Evolutionary conservation across 2,888 invertebrate genomes (phyloP), one percentile per base, ranked within the genome.

Genomic region (Anarsia innoxiella): DNA sequence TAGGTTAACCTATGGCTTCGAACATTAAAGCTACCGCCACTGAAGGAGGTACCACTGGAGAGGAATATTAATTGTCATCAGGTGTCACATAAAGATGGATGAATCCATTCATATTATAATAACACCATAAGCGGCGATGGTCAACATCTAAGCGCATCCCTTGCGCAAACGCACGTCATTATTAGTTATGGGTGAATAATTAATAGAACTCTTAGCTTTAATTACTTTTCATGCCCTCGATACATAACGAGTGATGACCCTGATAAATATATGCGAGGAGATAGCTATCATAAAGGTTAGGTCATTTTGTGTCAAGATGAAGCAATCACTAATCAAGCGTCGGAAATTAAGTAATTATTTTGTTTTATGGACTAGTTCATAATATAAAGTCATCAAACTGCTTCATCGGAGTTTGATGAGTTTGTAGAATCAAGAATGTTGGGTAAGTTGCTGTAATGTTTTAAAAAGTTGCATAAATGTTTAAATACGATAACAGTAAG

Each of bases 221-320:
- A 56, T 56, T 51, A 49, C 48, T 44, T 34, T 33, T 44, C 39
- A 52, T 53, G 54, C 46, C 50, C 36, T 47, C 46, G 40, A 45
- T 51, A 44, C 47, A 48, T 37, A 53, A 48, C 50, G 49, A 41
- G 40, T 36, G 40, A 46, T 48, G 41, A 38, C 44, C 44, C 44
- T 40, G 40, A 39, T 39, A 35, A 16, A 8, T 25, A n/a, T 15
- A 16, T n/a, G 15, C 31, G 15, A 14, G 12, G 36, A 37, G 41
- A 41, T 35, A 29, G 31, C 29, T 34, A 36, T 31, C 37, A 16
- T 27, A 37, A 29, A 41, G 37, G 41, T 38, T 37, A 38, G 40
- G 36, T 36, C 40, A 40, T 31, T 29, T 38, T 12, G 12, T 31
- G 35, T 35, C 12, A 23, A 1, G 28, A 28, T 35, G 16, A 16